These are phyloP conservation scores for Pteruthius melanotis DNA, from an alignment of 2,113 vertebrate genomes.

Conservation along the genomic window DNA sequence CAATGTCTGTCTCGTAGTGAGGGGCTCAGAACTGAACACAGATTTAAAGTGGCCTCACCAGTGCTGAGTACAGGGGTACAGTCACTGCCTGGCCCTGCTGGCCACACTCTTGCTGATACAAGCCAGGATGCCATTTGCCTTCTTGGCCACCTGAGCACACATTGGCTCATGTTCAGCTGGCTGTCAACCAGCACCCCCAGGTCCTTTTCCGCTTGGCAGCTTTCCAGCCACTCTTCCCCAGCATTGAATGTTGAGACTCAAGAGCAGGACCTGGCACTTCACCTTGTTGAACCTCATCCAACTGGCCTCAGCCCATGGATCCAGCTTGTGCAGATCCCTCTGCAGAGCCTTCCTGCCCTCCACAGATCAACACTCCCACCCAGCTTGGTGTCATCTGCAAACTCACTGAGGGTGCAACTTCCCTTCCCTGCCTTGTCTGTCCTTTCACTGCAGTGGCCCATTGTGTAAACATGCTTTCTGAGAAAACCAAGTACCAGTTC, in stretches of 20 bases:
- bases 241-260: not conserved
- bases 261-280: not conserved
- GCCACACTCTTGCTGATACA: not conserved
- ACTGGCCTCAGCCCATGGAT: not conserved
- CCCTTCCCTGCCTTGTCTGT: rapidly evolving
- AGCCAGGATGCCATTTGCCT: not conserved
- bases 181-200: not conserved
- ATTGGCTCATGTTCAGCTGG: not conserved
- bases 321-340: not conserved
- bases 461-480: not conserved
- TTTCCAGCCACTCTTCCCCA: not conserved
- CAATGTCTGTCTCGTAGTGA: not conserved
- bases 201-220: not conserved
- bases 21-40: not conserved
- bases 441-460: not conserved
- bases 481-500: not conserved
- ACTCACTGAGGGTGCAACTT: not conserved
- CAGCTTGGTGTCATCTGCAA: not conserved
- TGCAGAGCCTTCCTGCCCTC: not conserved
- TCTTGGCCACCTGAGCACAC: not conserved
- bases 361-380: not conserved
- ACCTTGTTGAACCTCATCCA: not conserved
- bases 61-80: not conserved
- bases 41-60: not conserved
- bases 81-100: not conserved